phyloP scores from a whole-genome alignment of 1,140 invertebrate genomes.

The Rhopalosiphum padi region DNA sequence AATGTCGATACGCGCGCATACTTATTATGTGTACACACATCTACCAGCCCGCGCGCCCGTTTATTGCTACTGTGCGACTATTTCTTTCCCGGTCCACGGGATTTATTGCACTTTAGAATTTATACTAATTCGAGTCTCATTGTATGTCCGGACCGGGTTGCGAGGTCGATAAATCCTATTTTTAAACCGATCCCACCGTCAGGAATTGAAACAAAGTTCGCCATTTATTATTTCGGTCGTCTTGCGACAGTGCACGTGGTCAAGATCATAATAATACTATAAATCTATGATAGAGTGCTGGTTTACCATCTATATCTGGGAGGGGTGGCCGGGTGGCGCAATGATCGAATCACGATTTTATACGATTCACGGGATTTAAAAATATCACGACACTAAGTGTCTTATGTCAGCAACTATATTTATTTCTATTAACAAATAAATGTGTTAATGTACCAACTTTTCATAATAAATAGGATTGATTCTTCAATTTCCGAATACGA shows the following conservation, averaged over 20 bases:
- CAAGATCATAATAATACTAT: background rate
- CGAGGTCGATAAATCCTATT: background rate
- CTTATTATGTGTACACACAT: background rate
- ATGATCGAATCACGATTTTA: background rate
- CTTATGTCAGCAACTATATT: no score
- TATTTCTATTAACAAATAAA: background rate
- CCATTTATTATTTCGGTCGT: background rate
- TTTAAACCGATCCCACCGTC: background rate
- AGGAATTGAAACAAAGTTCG: background rate
- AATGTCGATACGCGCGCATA: background rate
- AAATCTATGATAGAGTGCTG: background rate
- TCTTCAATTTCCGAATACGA: no score
- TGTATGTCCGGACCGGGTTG: no score
- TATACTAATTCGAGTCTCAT: background rate
- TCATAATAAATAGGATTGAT: no score
- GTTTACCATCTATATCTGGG: background rate
- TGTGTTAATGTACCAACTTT: background rate
- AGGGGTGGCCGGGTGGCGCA: rapidly evolving
- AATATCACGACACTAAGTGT: background rate
- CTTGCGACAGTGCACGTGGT: background rate
- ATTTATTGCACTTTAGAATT: background rate
- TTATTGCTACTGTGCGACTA: background rate
- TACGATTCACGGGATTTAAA: background rate
- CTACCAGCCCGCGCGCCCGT: background rate
- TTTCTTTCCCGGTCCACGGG: background rate